Conservation (phyloP, 2,888 invertebrate species). For the Rapana venosa region DNA sequence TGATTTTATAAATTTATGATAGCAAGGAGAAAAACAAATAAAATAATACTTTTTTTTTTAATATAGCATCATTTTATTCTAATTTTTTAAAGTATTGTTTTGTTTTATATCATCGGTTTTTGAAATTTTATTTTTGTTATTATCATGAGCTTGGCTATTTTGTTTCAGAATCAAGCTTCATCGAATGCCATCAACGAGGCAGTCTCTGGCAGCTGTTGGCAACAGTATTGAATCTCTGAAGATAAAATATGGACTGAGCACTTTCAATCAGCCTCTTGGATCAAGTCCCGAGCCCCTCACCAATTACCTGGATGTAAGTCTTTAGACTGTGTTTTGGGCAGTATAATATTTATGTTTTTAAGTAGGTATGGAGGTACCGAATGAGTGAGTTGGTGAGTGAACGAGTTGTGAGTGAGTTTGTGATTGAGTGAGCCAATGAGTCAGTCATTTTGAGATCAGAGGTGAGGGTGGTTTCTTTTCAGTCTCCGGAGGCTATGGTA, state of each 20-base stretch:
- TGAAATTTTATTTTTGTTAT: not conserved
- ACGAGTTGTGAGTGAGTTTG: too few relatives aligned
- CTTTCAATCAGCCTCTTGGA: conserved; percentile 49
- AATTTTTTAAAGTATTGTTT: not conserved
- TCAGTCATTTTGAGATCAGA: too few relatives aligned
- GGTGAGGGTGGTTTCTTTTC: too few relatives aligned
- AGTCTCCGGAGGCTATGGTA: too few relatives aligned
- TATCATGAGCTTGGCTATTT: not conserved
- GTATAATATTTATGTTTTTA: too few relatives aligned
- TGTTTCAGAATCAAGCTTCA: conserved; percentile 84
- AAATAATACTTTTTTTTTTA: not conserved
- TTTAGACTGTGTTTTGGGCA: not conserved
- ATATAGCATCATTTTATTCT: not conserved
- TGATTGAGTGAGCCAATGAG: too few relatives aligned
- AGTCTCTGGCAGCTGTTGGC: conserved; percentile 86
- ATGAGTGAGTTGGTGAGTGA: too few relatives aligned
- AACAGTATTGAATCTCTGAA: conserved; percentile 83
- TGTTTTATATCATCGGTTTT: conserved; percentile 56
- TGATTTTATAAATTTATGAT: too few relatives aligned
- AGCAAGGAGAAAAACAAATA: too few relatives aligned
- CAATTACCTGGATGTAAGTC: conserved; percentile 51
- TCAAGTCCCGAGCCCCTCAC: conserved; percentile 61
- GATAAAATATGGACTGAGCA: conserved; percentile 60
- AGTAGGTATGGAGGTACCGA: too few relatives aligned
- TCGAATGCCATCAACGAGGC: conserved; percentile 85